Evolutionary conservation across 1,140 invertebrate species (phyloP).

Genomic region (Pteromalus puparum): DNA sequence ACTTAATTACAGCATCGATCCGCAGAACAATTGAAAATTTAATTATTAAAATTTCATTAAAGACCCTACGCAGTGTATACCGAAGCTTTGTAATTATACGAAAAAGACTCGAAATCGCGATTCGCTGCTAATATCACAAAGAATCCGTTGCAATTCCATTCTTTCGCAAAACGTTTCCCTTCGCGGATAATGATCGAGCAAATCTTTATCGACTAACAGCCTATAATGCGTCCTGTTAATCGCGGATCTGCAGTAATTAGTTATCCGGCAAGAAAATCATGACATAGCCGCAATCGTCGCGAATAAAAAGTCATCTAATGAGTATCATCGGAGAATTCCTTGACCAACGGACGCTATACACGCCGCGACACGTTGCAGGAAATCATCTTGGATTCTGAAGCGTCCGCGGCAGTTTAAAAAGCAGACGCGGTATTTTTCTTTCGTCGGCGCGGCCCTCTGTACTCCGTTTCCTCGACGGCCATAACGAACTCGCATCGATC

Average conservation of each 20-base stretch:
- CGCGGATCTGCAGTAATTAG: neutral
- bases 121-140: neutral
- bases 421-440: neutral
- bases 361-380: neutral
- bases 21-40: neutral
- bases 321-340: conserved; percentile 15
- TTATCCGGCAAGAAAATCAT: neutral
- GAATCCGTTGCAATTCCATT: neutral
- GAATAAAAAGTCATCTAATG: conserved; percentile 32
- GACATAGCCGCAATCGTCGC: neutral
- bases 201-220: neutral
- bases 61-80: no score
- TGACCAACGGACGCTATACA: no score
- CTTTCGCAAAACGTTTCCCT: neutral
- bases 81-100: no score
- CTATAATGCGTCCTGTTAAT: neutral
- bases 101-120: neutral
- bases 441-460: neutral
- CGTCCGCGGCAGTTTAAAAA: conserved; percentile 23
- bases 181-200: no score
- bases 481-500: neutral
- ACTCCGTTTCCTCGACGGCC: neutral
- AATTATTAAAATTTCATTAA: neutral
- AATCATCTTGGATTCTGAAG: conserved; percentile 28
- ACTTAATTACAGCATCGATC: neutral